These are phyloP conservation scores for Copidosoma aretas DNA, from an alignment of 2,888 invertebrate species.

Conservation along the genomic window DNA sequence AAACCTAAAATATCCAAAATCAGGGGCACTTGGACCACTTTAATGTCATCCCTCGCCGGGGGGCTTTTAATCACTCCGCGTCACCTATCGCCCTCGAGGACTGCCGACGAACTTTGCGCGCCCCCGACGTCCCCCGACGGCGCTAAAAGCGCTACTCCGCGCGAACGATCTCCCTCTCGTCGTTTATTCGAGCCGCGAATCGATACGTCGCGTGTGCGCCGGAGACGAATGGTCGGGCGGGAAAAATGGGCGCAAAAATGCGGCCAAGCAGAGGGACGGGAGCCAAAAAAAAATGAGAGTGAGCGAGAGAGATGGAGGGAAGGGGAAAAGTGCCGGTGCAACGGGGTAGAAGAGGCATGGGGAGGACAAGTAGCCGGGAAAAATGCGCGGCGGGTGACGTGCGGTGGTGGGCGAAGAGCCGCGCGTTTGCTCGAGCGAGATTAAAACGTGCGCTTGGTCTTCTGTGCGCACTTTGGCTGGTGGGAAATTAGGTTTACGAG, in stretches of 20 bases:
- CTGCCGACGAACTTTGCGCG: slow-evolving; percentile 25
- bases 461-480: too few relatives aligned
- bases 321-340: not conserved
- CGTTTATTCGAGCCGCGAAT: slow-evolving; percentile 12
- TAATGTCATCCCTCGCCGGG: slow-evolving; percentile 36
- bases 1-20: not conserved
- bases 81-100: slow-evolving; percentile 52
- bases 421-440: too few relatives aligned
- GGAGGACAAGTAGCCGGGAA: not conserved
- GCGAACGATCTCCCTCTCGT: not conserved
- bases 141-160: not conserved
- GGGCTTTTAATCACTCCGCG: slow-evolving; percentile 60
- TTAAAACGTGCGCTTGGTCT: too few relatives aligned
- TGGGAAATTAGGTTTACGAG: too few relatives aligned
- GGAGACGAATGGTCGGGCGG: not conserved
- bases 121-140: not conserved
- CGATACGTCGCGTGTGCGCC: not conserved
- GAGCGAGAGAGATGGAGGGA: not conserved
- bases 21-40: not conserved
- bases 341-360: not conserved
- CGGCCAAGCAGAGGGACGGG: too few relatives aligned
- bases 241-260: not conserved
- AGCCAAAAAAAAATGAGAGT: too few relatives aligned
- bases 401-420: too few relatives aligned
- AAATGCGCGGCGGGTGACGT: not conserved